Evolutionary conservation across 2,113 vertebrate species (phyloP), one percentile per base, ranked within the genome.

Genomic region (Ornithorhynchus anatinus): DNA sequence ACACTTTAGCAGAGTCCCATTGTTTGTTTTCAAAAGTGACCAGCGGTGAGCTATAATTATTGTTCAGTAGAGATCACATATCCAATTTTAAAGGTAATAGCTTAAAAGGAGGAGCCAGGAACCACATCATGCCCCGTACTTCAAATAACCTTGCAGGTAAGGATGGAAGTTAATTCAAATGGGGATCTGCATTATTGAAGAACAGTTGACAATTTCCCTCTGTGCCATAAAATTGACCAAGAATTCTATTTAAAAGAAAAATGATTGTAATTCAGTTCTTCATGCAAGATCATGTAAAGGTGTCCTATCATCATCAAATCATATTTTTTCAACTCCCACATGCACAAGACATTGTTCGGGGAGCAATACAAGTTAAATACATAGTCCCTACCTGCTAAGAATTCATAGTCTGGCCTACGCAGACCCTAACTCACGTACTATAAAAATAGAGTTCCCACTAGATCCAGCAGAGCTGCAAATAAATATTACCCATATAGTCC

Each of bases 1-100:
- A 10, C 72, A 50, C 70, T 64, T 64, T 69, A 70, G 70, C 76
- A 50, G 47, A 77, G 69, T 44, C 35, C 33, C 23, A 61, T 79
- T 68, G 72, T 1, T 43, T 53, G 48, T 39, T 77, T 79, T 72
- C 70, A 87, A 82, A 73, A 45, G 8, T 37, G 5, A 83, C 25
- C 15, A 1, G 42, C 65, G 75, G 37, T 50, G 64, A 39, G 40
- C 69, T 65, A 15, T 82, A 73, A 27, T 38, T 76, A 35, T 45
- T 44, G 7, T 62, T 72, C 59, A 65, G 25, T 36, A 77, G 39
- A 77, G 20, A 65, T 74, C 35, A 51, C 61, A 62, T 66, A 62
- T 47, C 48, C 44, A 52, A 51, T 54, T 56, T 69, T 32, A 43
- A 51, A 72, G 27, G 43, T 45, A 64, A 0, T 22, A 15, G 22